A percentile compares a stretch with the other conserved stretches of the same genome.
These are phyloP conservation scores for Ciconia maguari DNA, from an alignment of 2,113 vertebrate species.

Conservation along the genomic window DNA sequence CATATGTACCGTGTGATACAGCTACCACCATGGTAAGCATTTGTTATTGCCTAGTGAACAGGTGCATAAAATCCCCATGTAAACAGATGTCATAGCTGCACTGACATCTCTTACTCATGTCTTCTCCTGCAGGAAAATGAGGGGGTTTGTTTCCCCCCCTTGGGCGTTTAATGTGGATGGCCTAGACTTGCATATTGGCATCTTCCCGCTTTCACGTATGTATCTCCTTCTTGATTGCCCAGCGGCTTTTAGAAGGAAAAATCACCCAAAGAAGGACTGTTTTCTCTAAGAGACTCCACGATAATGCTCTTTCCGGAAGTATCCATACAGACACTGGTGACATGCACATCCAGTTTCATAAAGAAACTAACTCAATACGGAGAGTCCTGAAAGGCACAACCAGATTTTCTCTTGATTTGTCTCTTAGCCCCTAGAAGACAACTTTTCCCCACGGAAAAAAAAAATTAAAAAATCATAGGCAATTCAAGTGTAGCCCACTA, in stretches of 20 bases:
- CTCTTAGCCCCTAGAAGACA: background rate
- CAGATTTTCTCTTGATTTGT: background rate
- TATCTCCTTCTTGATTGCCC: background rate
- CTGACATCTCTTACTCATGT: slow-evolving; percentile 32
- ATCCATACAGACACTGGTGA: background rate
- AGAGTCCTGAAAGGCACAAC: background rate
- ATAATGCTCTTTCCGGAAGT: background rate
- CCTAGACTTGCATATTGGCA: slow-evolving; percentile 17
- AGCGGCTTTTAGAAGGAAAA: background rate
- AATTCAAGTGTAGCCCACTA: background rate
- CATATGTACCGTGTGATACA: slow-evolving; percentile 76
- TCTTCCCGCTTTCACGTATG: background rate
- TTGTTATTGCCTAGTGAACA: slow-evolving; percentile 71
- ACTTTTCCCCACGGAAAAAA: background rate
- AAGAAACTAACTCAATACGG: background rate
- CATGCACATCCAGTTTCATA: background rate
- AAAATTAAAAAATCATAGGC: background rate
- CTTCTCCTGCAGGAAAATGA: slow-evolving; percentile 45
- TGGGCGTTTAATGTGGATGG: slow-evolving; percentile 31
- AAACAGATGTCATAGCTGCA: slow-evolving; percentile 67
- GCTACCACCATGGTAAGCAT: slow-evolving; percentile 66
- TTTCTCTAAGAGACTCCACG: background rate
- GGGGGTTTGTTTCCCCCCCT: slow-evolving; percentile 41
- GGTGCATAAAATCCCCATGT: slow-evolving; percentile 70
- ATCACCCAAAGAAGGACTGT: background rate